Conservation (phyloP, 2,113 vertebrate species). For the Lepidothrix coronata region DNA sequence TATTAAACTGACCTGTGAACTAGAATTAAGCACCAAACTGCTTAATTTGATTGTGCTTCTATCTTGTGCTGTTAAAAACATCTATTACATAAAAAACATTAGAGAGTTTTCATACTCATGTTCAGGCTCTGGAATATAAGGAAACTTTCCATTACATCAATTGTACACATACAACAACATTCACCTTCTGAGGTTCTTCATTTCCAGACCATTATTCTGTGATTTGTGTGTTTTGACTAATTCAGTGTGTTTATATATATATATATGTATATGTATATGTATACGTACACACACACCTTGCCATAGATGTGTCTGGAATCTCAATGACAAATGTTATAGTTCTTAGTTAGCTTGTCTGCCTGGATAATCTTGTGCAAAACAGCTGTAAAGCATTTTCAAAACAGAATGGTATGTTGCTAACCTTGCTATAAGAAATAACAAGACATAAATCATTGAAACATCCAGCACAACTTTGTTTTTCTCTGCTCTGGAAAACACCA, state of each 20-base stretch:
- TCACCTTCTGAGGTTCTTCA: neutral
- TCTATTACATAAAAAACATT: neutral
- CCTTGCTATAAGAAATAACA: neutral
- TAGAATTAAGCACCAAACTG: neutral
- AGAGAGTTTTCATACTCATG: neutral
- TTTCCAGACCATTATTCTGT: neutral
- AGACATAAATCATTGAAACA: neutral
- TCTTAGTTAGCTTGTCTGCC: neutral
- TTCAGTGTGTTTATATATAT: neutral
- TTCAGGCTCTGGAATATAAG: neutral
- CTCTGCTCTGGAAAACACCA: neutral
- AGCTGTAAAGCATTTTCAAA: neutral
- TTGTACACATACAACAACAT: accelerated
- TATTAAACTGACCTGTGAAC: neutral
- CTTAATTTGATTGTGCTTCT: neutral
- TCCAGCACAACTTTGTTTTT: neutral
- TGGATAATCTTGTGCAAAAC: neutral
- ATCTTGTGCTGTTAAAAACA: neutral
- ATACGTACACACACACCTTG: too few species aligned
- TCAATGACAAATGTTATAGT: neutral
- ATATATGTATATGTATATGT: too few species aligned
- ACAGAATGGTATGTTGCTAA: neutral
- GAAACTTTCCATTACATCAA: neutral
- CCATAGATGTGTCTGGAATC: neutral
- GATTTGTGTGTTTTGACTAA: neutral